Evolutionary conservation across 1,140 invertebrate genomes (phyloP).

Genomic region (Drosophila rhopaloa): DNA sequence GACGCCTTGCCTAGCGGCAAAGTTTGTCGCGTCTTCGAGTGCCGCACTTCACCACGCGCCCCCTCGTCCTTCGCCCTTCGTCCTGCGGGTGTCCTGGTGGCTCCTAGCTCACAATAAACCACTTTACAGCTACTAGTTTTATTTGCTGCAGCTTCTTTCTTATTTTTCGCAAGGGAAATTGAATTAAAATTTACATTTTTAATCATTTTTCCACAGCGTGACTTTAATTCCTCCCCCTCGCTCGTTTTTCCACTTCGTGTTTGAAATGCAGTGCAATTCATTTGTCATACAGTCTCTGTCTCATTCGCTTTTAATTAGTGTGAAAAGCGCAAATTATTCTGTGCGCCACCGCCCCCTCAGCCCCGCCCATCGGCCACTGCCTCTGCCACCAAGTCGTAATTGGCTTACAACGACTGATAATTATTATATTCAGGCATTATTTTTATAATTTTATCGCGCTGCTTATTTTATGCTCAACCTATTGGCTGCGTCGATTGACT

Average conservation of each 20-base stretch:
- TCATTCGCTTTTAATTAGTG: slow-evolving; percentile 79
- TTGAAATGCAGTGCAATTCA: slow-evolving; percentile 55
- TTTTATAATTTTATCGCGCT: slow-evolving; percentile 34
- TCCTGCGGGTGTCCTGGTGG: slow-evolving; percentile 10
- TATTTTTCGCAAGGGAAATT: slow-evolving; percentile 61
- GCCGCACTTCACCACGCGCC: slow-evolving; percentile 4
- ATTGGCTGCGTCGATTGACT: slow-evolving; percentile 16
- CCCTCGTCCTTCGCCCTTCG: slow-evolving; percentile 1
- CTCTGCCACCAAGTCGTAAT: slow-evolving; percentile 54
- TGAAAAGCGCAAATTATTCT: slow-evolving; percentile 79
- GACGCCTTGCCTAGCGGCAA: slow-evolving; percentile 71
- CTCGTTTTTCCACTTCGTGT: not conserved
- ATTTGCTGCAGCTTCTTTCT: slow-evolving; percentile 38
- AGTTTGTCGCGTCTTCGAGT: slow-evolving; percentile 68
- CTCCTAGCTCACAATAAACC: slow-evolving; percentile 74
- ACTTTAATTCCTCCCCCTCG: slow-evolving; percentile 59
- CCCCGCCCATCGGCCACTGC: slow-evolving; percentile 12
- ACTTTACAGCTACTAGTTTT: slow-evolving; percentile 73
- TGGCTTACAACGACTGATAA: slow-evolving; percentile 75
- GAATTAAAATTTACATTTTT: slow-evolving; percentile 83
- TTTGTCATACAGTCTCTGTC: slow-evolving; percentile 49
- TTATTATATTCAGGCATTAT: slow-evolving; percentile 65
- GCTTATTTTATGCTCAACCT: slow-evolving; percentile 17
- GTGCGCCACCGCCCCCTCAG: slow-evolving; percentile 6
- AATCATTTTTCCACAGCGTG: slow-evolving; percentile 70